phyloP scores from a whole-genome alignment of 2,113 vertebrate genomes.

The Podiceps cristatus region DNA sequence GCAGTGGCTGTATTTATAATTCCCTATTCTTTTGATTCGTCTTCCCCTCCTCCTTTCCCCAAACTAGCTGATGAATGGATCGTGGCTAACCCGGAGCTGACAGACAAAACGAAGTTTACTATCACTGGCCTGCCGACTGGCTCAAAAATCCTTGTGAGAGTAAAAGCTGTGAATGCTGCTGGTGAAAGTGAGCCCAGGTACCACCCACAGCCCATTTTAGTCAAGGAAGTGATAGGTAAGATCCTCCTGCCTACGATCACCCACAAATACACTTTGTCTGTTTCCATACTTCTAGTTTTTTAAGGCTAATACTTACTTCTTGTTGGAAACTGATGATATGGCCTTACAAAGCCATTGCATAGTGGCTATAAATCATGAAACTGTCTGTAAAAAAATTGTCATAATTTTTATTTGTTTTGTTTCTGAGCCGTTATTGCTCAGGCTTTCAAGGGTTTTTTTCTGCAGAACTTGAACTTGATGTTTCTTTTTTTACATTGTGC shows the following conservation, averaged over 20 bases:
- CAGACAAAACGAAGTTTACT: slow-evolving; percentile 92
- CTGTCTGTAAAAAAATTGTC: accelerated
- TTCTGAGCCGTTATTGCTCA: background rate
- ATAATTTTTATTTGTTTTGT: background rate
- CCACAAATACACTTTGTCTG: background rate
- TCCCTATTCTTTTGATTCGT: background rate
- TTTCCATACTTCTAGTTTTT: background rate
- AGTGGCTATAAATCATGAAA: background rate
- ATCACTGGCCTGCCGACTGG: slow-evolving; percentile 87
- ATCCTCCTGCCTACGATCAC: background rate
- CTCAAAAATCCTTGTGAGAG: slow-evolving; percentile 88
- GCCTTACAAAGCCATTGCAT: background rate
- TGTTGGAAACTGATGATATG: background rate
- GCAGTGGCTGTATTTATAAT: background rate
- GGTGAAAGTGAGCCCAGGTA: slow-evolving; percentile 87
- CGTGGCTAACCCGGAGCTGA: slow-evolving; percentile 86
- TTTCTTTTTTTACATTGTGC: background rate
- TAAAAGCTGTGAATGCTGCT: slow-evolving; percentile 92
- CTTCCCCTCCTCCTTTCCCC: background rate
- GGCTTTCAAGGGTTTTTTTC: background rate
- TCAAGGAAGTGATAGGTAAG: slow-evolving; percentile 96
- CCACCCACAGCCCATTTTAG: slow-evolving; percentile 89
- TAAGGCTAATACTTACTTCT: background rate
- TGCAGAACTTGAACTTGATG: background rate
- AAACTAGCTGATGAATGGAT: slow-evolving; percentile 89